Evolutionary conservation across 2,888 invertebrate genomes (phyloP), one percentile per base, ranked within the genome.

Genomic region (Metallyticus violacea): DNA sequence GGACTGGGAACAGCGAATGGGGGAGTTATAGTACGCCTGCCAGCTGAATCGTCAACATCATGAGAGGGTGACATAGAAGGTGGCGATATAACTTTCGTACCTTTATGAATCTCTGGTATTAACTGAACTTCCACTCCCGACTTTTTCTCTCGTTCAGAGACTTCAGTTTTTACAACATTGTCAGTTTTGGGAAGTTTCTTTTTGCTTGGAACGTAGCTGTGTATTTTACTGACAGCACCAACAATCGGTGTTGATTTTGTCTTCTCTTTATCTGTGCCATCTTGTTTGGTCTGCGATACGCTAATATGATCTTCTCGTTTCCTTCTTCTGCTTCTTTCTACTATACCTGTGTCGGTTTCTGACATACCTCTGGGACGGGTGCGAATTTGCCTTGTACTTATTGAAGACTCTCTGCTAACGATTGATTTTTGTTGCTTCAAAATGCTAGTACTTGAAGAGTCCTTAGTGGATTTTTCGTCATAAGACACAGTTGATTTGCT

Each of bases 1-100:
- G 88, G 88, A 84, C 88, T 88, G 26, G 86, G 85, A 27, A 26
- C 79, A n/a, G 87, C 76, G 1, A 87, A 87, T 15, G 40, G 30
- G 25, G 87, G 80, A 22, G 85, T 26, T 22, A 30, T 40, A 26
- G 80, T 79, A 25, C 40, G 30, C 6, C 40, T 62, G 15, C 22
- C 40, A 4, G 40, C 22, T 26, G 85, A 15, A 26, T 26, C 27
- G 15, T 79, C 82, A 26, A 79, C 29, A 29, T 78, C 27, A n/a
- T 27, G 79, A n/a, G 85, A 77, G 22, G 84, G 28, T n/a, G 40
- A n/a, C 5, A 26, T 26, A 9, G 40, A 30, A 81, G 81, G 26
- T 9, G 9, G 22, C 29, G 81, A 9, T 30, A 26, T 81, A 40
- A 26, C 3, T 40, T 40, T 40, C 81, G n/a, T n/a, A 26, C 9